Evolutionary conservation across 2,797 vertebrate species (phyloP), one percentile per base, ranked within the genome.

Genomic region (Synaphobranchus kaupii): DNA sequence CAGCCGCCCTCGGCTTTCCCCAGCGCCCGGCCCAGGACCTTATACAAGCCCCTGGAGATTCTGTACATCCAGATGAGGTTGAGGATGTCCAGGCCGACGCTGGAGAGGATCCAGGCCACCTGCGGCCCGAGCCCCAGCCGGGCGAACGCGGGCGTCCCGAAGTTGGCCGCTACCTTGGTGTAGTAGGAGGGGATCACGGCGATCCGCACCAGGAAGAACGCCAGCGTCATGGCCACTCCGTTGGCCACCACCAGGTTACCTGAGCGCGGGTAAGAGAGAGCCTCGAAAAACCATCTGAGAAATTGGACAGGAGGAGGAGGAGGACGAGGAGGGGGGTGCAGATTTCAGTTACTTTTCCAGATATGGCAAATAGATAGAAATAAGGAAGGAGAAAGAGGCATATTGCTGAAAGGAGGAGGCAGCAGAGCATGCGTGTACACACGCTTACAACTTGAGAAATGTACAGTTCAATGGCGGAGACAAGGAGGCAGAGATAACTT

Each of bases 141-240:
- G 20, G 90, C 83, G 10, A 90, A 93, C 17, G 89, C 91, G 2
- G 90, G 90, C 0, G 91, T 93, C 80, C 93, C 92, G 39, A 92
- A 86, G 15, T 90, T 93, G 84, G 86, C 87, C 68, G 87, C 89
- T 9, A 93, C 87, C 5, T 90, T 89, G 2, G 54, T 58, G n/a
- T 93, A 93, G 87, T 92, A 94, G 86, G 90, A 92, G 50, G 89
- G 89, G 52, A 89, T 89, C 81, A 92, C 88, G 47, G 95, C 96
- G 0, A 96, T 97, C 76, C 96, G 94, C 25, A 96, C 96, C 66
- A 95, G 88, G 90, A 96, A 96, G 93, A 97, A 97, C 50, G 95
- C 96, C 82, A 92, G 90, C 0, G 95, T 91, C 96, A 97, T 96
- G 80, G 93, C 94, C 0, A 97, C 80, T 0, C 95, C 96, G 20